Base-by-base conservation (phyloP, 2,113 vertebrate species). In the Lontra canadensis region DNA sequence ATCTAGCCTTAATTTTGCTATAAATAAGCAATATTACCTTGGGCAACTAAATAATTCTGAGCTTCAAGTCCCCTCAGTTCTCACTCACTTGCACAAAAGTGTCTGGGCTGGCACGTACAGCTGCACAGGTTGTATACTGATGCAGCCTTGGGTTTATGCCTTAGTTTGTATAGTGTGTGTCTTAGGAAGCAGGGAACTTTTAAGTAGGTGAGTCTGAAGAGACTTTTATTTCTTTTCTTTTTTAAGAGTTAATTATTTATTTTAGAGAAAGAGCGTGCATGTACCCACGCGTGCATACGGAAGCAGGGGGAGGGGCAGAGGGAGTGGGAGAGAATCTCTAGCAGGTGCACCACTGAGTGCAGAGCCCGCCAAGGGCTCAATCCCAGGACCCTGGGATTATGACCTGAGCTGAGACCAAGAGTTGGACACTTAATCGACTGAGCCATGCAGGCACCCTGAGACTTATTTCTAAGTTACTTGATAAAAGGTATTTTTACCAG, bases 41-140 rank as follows among this genome's bases (percentile, higher is more conserved):
- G 26, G 20, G 44, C 49, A 39, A 6, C 42, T 47, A 7, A 59
- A 1, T 36, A 6, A 29, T 47, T 55, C 52, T 1, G 15, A 52
- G 76, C 14, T 2, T 13, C 0, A 15, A 10, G 20, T 3, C 2
- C 7, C 42, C n/a, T 6, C 3, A 42, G 7, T 12, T 49, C 1
- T n/a, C 88, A 3, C 67, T 73, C 26, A 3, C 21, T 31, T 26
- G 25, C 7, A 2, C 1, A 7, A 1, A 5, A 36, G 55, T 7
- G 1, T 26, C 44, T 65, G 47, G 55, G 5, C 71, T 13, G 15
- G 63, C 29, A 1, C 3, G 0, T 1, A 7, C 6, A 13, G 88
- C 44, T 7, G 5, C 11, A 0, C 6, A 0, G 39, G 44, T 21
- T 15, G 6, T 23, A 0, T 4, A 3, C 5, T 14, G 12, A 21